Conservation (phyloP, 1,140 invertebrate genomes). For the Homalodisca vitripennis region DNA sequence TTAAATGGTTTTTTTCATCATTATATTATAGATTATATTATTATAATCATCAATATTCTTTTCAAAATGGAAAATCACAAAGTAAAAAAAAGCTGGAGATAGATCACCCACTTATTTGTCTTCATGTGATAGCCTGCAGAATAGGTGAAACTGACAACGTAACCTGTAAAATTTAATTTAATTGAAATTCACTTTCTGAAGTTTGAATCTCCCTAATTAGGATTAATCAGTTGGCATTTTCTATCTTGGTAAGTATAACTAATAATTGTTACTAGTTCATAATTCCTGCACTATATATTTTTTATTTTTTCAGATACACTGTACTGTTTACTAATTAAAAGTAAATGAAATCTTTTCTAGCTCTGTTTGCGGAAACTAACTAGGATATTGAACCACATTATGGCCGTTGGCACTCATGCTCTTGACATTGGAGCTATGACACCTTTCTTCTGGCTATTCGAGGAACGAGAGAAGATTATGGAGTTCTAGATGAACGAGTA, state of each 20-base stretch:
- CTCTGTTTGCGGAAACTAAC: slow-evolving; percentile 91
- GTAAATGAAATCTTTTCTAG: slow-evolving; percentile 49
- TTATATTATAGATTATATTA: too few species aligned
- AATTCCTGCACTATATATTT: too few species aligned
- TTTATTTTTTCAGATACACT: too few species aligned
- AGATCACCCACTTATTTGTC: too few species aligned
- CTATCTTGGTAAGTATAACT: too few species aligned
- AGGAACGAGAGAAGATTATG: slow-evolving; percentile 97
- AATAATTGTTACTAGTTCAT: too few species aligned
- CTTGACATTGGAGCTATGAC: slow-evolving; percentile 93
- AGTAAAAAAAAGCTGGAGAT: too few species aligned
- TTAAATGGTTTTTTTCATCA: too few species aligned
- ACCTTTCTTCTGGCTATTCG: slow-evolving; percentile 97
- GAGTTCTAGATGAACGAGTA: slow-evolving; percentile 96
- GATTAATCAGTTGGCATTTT: not conserved
- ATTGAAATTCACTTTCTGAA: not conserved
- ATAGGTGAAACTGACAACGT: too few species aligned
- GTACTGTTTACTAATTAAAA: not conserved
- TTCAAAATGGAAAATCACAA: too few species aligned
- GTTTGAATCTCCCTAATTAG: not conserved
- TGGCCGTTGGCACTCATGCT: slow-evolving; percentile 90
- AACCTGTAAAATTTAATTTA: slow-evolving; percentile 12
- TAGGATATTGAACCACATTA: slow-evolving; percentile 89
- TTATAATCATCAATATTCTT: too few species aligned
- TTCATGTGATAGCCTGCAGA: too few species aligned